Evolutionary conservation across 2,888 invertebrate species (phyloP).

Genomic region (Ptycholaimellus sp.): DNA sequence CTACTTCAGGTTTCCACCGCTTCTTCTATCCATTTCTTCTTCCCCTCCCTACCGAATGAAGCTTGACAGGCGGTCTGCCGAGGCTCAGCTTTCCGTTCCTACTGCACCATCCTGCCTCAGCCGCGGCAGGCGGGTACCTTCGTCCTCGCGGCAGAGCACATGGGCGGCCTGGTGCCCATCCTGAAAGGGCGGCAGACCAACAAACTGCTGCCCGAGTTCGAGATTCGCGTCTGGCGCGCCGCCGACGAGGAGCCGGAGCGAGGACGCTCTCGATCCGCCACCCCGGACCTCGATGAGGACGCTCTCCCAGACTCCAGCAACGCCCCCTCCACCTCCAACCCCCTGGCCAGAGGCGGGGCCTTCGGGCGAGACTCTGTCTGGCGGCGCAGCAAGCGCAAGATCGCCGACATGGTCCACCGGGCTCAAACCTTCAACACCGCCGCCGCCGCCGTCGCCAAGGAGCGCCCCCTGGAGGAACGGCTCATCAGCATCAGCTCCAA

Average conservation of each 20-base stretch:
- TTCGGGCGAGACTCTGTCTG: constrained; percentile 28
- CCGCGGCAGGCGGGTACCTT: constrained; percentile 25
- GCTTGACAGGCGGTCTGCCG: no score
- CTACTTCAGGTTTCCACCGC: no score
- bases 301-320: no score
- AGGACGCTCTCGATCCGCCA: not conserved
- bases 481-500: constrained; percentile 84
- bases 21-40: no score
- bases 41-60: no score
- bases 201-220: constrained; percentile 88
- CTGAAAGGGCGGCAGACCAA: constrained; percentile 81
- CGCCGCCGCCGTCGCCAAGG: no score
- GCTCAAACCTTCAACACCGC: no score
- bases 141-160: constrained; percentile 58
- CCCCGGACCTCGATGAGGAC: not conserved
- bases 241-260: not conserved
- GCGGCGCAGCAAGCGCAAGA: constrained; percentile 20
- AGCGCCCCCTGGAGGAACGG: constrained; percentile 60
- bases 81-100: no score
- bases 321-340: no score
- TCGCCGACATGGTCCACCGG: constrained; percentile 8
- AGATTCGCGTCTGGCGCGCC: constrained; percentile 37
- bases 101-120: constrained; percentile 62
- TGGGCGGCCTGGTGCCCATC: constrained; percentile 81
- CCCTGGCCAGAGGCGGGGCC: no score